Base-by-base conservation (phyloP, 2,113 vertebrate genomes). In the Brachirus orientalis region DNA sequence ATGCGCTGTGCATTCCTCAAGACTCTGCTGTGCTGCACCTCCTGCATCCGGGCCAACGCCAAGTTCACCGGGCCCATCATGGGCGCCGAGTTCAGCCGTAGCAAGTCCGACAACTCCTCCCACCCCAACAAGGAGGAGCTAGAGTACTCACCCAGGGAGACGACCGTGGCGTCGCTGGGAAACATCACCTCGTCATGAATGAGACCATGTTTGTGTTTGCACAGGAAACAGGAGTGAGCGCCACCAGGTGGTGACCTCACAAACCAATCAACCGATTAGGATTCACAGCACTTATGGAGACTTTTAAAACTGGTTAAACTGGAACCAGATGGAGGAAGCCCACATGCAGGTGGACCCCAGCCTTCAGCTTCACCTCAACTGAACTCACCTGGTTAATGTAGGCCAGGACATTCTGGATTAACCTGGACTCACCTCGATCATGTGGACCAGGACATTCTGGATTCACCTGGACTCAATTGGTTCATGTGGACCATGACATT, bases 81-180 rank as follows among this genome's bases (percentile, higher is more conserved):
- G 0, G 95, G 95, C 0, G 96, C 95, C 37, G 97, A 99, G 76
- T 98, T 98, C 89, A 98, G 96, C 88, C 92, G 96, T 77, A 98
- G 97, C 91, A 96, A 95, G 77, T 99, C 98, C 0, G 97, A 99
- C 90, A 98, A 97, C 91, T 98, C 97, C 6, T 96, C 96, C 18
- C 96, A 96, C 68, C 96, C 96, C 3, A 96, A 97, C 91, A 96
- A 95, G 82, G 97, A 98, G 12, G 96, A 98, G 40, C 94, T 89
- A 0, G 91, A 93, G 55, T 95, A 96, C 56, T 94, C 85, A 12
- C 95, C 95, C 0, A 79, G 87, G 68, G 97, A 95, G 83, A 96
- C 95, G 58, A 97, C 94, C 3, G 89, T 94, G 1, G 90, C 94
- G 18, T 98, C 97, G 56, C 96, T 95, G 0, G 96, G 95, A 48